A percentile compares a stretch with the other conserved stretches of the same genome.
Evolutionary conservation across 1,140 invertebrate species (phyloP).

Genomic region (Ceratina japonica): DNA sequence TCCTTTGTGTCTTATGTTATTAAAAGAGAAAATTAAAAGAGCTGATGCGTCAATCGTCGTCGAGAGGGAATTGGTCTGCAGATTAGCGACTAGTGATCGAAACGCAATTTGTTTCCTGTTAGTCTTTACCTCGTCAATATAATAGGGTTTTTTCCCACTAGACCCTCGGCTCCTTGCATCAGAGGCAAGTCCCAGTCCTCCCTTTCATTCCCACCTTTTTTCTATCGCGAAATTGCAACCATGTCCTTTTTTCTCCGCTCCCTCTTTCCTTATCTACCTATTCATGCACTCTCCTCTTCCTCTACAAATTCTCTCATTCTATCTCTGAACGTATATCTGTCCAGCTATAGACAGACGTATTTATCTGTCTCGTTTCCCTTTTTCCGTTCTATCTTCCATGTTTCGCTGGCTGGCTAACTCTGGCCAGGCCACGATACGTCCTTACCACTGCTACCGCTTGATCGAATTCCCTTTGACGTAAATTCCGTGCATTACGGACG

Average conservation of each 20-base stretch:
- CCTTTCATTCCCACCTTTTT: conserved; percentile 14
- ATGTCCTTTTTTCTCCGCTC: conserved; percentile 38
- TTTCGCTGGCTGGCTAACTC: conserved; percentile 45
- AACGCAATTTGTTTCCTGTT: conserved; percentile 3
- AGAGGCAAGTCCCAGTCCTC: not conserved
- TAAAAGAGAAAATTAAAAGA: not conserved
- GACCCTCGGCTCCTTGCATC: not conserved
- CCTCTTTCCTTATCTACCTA: conserved; percentile 19
- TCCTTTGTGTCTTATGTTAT: not conserved
- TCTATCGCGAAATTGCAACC: conserved; percentile 48
- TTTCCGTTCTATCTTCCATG: not conserved
- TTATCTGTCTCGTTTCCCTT: too few species aligned
- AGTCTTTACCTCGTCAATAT: not conserved
- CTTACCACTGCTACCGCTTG: conserved; percentile 51
- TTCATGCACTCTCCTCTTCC: too few species aligned
- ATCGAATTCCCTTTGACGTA: conserved; percentile 75
- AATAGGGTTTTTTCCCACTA: conserved; percentile 3
- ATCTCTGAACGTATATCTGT: too few species aligned
- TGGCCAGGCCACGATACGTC: conserved; percentile 24
- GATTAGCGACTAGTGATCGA: not conserved
- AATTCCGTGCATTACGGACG: conserved; percentile 74
- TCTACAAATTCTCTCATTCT: too few species aligned
- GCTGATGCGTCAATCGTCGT: not conserved
- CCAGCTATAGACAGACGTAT: too few species aligned
- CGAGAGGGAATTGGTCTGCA: not conserved